A percentile compares a stretch with the other conserved stretches of the same genome.
Evolutionary conservation across 23 tunicate species (phyloP).

Genomic region (Aplidium turbinatum): DNA sequence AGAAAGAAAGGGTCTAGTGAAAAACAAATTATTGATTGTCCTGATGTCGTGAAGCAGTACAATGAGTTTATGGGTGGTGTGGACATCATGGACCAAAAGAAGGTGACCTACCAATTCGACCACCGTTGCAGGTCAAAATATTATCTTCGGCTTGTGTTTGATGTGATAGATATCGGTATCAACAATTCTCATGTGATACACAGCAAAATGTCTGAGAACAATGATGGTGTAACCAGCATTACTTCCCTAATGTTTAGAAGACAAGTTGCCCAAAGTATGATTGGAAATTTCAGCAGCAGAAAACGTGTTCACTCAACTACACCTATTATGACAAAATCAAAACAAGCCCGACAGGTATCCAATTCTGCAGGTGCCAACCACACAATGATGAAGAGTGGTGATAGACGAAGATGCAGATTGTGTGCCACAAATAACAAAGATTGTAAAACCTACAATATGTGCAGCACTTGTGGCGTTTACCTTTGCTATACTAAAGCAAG

Average conservation of each 20-base stretch:
- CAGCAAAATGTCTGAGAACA: not conserved
- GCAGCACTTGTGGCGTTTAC: too few relatives aligned
- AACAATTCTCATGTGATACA: conserved; percentile 5
- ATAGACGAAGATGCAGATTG: too few relatives aligned
- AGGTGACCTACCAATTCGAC: conserved; percentile 20
- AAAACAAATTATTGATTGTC: not conserved
- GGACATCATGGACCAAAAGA: conserved; percentile 20
- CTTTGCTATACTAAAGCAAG: too few relatives aligned
- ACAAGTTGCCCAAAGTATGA: not conserved
- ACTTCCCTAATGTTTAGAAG: not conserved
- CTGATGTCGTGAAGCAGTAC: conserved; percentile 7
- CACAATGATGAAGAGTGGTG: too few relatives aligned
- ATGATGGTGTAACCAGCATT: not conserved
- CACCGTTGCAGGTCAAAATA: conserved; percentile 6
- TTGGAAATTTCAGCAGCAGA: not conserved
- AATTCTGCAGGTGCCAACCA: too few relatives aligned
- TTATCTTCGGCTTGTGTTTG: conserved; percentile 8
- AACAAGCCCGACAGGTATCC: too few relatives aligned
- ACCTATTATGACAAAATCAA: not conserved
- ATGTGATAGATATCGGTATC: conserved; percentile 6
- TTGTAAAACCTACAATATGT: too few relatives aligned
- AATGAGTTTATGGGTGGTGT: not conserved
- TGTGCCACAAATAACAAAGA: too few relatives aligned
- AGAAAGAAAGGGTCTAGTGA: not conserved
- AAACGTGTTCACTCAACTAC: not conserved